phyloP scores from a whole-genome alignment of 2,113 vertebrate genomes.

The Pavo muticus region DNA sequence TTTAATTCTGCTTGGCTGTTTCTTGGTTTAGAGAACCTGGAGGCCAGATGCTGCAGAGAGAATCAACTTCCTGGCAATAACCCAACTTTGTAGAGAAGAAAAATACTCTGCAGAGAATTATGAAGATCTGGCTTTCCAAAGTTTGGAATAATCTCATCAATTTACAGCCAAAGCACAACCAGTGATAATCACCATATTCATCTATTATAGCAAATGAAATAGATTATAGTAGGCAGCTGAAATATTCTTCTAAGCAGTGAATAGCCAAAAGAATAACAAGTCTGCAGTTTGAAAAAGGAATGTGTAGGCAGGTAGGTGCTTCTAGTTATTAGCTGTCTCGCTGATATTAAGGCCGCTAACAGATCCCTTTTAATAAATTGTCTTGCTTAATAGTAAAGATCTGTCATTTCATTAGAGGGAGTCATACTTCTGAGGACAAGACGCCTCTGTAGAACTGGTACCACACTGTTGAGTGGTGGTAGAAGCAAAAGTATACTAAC shows the following conservation, averaged over 20 bases:
- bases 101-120: conserved; percentile 55
- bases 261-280: conserved; percentile 32
- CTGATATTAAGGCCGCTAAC: not conserved
- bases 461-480: not conserved
- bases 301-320: not conserved
- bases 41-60: conserved; percentile 47
- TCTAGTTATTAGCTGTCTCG: conserved; percentile 4
- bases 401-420: not conserved
- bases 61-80: conserved; percentile 35
- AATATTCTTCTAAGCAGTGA: not conserved
- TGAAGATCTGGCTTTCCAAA: conserved; percentile 42
- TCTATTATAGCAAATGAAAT: conserved; percentile 42
- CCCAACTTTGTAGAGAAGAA: conserved; percentile 40
- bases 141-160: conserved; percentile 57
- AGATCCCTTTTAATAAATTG: not conserved
- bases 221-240: conserved; percentile 14
- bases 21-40: conserved; percentile 53
- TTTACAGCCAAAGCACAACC: conserved; percentile 36
- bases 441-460: not conserved
- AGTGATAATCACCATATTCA: conserved; percentile 29
- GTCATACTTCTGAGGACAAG: not conserved
- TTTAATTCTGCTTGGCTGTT: conserved; percentile 44
- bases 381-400: not conserved
- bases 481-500: not conserved
- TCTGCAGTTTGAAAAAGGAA: not conserved